Percentiles rank a stretch among this genome's conserved stretches.
Conservation (phyloP, 2,797 vertebrate genomes). For the Propithecus deckenii region DNA sequence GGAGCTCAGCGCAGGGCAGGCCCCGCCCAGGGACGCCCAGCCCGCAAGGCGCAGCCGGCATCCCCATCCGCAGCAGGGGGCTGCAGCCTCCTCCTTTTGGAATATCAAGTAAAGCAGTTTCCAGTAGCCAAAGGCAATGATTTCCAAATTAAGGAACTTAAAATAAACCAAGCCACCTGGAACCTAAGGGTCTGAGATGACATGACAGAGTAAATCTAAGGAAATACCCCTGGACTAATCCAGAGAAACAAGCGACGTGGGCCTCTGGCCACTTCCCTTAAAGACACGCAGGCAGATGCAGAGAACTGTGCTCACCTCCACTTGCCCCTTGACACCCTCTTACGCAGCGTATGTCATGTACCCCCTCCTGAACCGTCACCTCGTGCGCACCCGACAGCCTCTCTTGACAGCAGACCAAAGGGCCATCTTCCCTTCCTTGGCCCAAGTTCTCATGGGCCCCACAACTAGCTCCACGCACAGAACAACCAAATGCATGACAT, state of each 20-base stretch:
- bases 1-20: not conserved
- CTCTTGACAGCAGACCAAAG: not conserved
- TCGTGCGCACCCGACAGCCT: not conserved
- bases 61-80: too few species aligned
- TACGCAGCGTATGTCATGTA: not conserved
- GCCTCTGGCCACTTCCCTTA: not conserved
- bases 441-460: not conserved
- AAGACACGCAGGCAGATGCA: not conserved
- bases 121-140: slow-evolving; percentile 47
- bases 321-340: not conserved
- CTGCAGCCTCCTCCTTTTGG: not conserved
- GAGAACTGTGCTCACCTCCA: not conserved
- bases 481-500: not conserved
- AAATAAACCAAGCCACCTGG: not conserved
- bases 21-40: accelerated
- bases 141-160: slow-evolving; percentile 32
- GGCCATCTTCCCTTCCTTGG: not conserved
- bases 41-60: not conserved
- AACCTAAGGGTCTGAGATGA: not conserved
- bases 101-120: not conserved
- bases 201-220: not conserved
- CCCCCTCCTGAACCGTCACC: not conserved
- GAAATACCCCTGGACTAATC: not conserved
- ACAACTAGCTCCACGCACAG: not conserved
- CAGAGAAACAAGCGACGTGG: not conserved